Base-by-base conservation (phyloP, 92 coral and sea anemone species). In the Galaxea fascicularis region DNA sequence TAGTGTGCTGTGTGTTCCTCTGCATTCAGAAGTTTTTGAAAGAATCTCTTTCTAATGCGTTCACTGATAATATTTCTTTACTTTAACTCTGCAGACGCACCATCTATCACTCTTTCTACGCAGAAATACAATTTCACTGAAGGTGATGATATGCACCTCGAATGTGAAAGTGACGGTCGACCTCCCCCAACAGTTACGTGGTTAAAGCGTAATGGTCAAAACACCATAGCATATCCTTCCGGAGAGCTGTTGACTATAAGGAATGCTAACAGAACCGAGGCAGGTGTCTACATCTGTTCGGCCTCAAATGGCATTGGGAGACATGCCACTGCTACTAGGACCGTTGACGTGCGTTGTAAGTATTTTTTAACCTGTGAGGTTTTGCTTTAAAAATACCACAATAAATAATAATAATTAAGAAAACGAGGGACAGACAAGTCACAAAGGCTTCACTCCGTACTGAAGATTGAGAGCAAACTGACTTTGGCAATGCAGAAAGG, bases 131-230 rank as follows among this genome's bases (percentile, higher is more conserved):
- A 35, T 31, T 1, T 68, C 15, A 70, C 74, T 21, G 74, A 70
- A 70, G 74, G 76, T 16, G 56, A 22, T 21, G 76, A 71, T 18
- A 71, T 14, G 4, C 15, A 41, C 11, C 57, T 71, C 1, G 56
- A 44, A 8, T 71, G 76, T 45, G 8, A 5, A 3, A 71, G 31
- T 25, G 76, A 45, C 57, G 76, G 76, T 46, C 51, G 31, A 24
- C 76, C 76, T 71, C 58, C 30, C 4, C 76, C 76, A 2, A 24
- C 10, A 9, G 31, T 71, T 58, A 71, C 76, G 35, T 71, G 76
- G 76, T n/a, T 8, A 46, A 71, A 45, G 39, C 45, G 7, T 22
- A 31, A 22, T 18, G 76, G 76, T 10, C 30, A n/a, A 29, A 44
- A 18, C 16, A 22, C 4, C 53, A 71, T 17, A 45, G n/a, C 18